Percentiles rank a stretch among this genome's conserved stretches.
These are phyloP conservation scores for Setipinna tenuifilis DNA, from an alignment of 2,797 vertebrate species.

Conservation along the genomic window DNA sequence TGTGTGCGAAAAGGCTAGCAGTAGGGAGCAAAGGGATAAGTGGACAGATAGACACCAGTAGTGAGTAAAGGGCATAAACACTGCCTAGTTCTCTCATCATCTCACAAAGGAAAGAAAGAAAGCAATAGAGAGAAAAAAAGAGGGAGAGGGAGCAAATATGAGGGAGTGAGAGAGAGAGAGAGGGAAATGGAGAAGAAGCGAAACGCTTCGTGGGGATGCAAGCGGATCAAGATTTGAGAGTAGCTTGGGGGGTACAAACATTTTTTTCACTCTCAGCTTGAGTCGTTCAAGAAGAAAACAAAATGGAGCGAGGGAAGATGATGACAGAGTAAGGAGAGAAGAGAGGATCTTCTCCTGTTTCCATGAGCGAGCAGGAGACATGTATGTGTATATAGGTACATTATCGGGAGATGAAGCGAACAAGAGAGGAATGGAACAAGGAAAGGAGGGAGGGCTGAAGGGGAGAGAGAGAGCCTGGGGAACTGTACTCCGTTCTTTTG, in stretches of 20 bases:
- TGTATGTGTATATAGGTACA: too few species aligned
- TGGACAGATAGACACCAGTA: not conserved
- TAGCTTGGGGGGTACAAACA: not conserved
- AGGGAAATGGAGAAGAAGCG: not conserved
- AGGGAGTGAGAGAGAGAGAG: not conserved
- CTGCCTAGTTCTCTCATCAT: not conserved
- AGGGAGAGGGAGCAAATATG: not conserved
- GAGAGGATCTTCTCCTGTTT: too few species aligned
- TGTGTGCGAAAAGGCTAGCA: not conserved
- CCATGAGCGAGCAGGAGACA: too few species aligned
- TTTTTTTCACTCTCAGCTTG: not conserved
- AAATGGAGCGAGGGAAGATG: not conserved
- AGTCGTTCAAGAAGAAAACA: not conserved
- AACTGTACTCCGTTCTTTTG: conserved; percentile 41
- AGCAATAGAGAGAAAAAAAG: not conserved
- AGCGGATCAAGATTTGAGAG: not conserved
- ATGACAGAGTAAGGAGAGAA: too few species aligned
- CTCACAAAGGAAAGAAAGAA: not conserved
- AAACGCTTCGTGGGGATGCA: not conserved
- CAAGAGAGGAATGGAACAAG: not conserved
- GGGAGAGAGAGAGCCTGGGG: conserved; percentile 37
- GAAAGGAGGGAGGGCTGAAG: conserved; percentile 30
- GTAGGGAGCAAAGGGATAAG: not conserved
- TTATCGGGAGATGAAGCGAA: not conserved
- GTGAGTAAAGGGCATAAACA: not conserved